phyloP scores from a whole-genome alignment of 2,797 vertebrate genomes.

The Strix occidentalis region DNA sequence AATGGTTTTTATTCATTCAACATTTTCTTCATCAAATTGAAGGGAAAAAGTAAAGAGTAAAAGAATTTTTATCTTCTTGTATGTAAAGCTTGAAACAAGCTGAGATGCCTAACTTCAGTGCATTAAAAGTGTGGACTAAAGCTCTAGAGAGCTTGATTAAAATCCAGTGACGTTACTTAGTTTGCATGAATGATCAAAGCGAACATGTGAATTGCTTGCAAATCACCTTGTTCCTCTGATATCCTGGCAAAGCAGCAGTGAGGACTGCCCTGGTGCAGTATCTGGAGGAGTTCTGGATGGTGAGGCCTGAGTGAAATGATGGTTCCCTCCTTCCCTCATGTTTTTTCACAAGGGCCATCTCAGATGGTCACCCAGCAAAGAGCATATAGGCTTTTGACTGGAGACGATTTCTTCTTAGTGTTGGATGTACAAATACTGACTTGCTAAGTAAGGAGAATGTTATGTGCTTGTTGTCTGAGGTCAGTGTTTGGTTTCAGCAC shows the following conservation, averaged over 20 bases:
- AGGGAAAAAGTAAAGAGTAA: neutral
- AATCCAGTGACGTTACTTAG: neutral
- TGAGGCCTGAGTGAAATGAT: neutral
- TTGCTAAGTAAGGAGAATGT: neutral
- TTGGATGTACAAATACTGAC: neutral
- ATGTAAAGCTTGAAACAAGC: neutral
- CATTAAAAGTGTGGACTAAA: neutral
- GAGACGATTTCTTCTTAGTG: neutral
- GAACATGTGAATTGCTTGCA: neutral
- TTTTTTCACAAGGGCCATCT: neutral
- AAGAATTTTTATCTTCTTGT: neutral
- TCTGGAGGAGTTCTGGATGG: neutral
- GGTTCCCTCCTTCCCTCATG: fast-evolving
- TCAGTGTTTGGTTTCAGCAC: neutral
- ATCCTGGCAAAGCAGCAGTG: neutral
- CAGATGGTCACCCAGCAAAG: neutral
- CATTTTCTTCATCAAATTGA: neutral
- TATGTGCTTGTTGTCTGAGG: neutral
- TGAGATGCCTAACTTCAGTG: neutral
- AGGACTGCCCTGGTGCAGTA: neutral
- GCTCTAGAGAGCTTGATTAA: neutral
- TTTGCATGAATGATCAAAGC: neutral
- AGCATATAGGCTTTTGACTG: neutral
- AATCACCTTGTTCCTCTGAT: neutral
- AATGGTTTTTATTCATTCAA: fast-evolving